These are phyloP conservation scores for Isoperla grammatica DNA, from an alignment of 2,888 invertebrate species.

Conservation along the genomic window DNA sequence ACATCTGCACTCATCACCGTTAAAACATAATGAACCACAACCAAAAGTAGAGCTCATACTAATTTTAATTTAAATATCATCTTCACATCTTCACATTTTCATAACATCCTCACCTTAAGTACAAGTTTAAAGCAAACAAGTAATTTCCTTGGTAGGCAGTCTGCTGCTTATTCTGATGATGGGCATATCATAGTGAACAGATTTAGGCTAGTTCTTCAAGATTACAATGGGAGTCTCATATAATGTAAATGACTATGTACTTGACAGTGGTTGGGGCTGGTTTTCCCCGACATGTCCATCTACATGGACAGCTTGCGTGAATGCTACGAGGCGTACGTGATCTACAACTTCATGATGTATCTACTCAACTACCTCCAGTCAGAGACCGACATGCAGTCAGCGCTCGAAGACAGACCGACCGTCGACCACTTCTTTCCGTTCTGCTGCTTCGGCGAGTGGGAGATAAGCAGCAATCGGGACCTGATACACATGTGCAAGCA, in stretches of 20 bases:
- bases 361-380: constrained; percentile 82
- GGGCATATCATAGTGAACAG: too few relatives aligned
- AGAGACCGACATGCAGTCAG: constrained; percentile 78
- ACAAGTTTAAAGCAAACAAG: too few relatives aligned
- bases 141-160: too few relatives aligned
- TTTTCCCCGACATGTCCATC: constrained; percentile 81
- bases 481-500: constrained; percentile 94
- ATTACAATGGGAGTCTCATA: background rate
- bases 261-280: constrained; percentile 75
- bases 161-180: too few relatives aligned
- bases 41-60: too few relatives aligned
- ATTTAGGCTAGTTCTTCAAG: background rate
- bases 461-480: constrained; percentile 61
- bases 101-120: too few relatives aligned
- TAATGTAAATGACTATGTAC: background rate
- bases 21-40: too few relatives aligned
- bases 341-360: constrained; percentile 96
- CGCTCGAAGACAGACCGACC: constrained; percentile 74
- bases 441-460: constrained; percentile 88
- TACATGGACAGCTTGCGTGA: constrained; percentile 90
- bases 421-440: constrained; percentile 86
- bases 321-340: constrained; percentile 97
- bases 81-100: too few relatives aligned
- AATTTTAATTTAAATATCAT: too few relatives aligned
- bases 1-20: too few relatives aligned